A percentile compares a stretch with the other conserved stretches of the same genome.
phyloP scores from a whole-genome alignment of 2,888 invertebrate genomes.

The Pandemis cinnamomeana region DNA sequence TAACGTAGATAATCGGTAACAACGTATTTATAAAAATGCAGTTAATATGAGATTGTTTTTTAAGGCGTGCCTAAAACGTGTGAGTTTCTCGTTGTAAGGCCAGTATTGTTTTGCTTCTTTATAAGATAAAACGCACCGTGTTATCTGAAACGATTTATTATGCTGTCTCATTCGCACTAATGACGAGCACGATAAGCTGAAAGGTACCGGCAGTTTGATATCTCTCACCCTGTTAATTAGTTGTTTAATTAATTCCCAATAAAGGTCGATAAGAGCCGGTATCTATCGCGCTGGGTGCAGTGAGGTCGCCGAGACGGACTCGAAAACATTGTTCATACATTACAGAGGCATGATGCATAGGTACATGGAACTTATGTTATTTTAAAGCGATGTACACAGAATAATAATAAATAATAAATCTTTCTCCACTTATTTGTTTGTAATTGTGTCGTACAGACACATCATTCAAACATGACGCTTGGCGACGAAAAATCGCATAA shows the following conservation, averaged over 20 bases:
- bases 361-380: neutral
- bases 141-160: conserved; percentile 5
- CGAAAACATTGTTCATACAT: neutral
- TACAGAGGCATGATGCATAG: neutral
- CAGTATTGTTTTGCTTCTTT: neutral
- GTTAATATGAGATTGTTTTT: too few relatives aligned
- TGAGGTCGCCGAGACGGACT: conserved; percentile 11
- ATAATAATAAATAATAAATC: too few relatives aligned
- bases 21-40: too few relatives aligned
- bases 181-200: neutral
- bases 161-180: conserved; percentile 14
- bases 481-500: too few relatives aligned
- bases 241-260: conserved; percentile 36
- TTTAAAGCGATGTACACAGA: too few relatives aligned
- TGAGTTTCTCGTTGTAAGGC: too few relatives aligned
- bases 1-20: too few relatives aligned
- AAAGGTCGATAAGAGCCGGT: neutral
- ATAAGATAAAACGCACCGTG: neutral
- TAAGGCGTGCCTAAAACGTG: too few relatives aligned
- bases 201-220: neutral
- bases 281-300: neutral
- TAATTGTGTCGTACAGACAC: too few relatives aligned
- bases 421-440: too few relatives aligned
- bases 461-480: too few relatives aligned
- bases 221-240: conserved; percentile 30